Evolutionary conservation across 2,113 vertebrate species (phyloP), one percentile per base, ranked within the genome.

Genomic region (Otis tarda): DNA sequence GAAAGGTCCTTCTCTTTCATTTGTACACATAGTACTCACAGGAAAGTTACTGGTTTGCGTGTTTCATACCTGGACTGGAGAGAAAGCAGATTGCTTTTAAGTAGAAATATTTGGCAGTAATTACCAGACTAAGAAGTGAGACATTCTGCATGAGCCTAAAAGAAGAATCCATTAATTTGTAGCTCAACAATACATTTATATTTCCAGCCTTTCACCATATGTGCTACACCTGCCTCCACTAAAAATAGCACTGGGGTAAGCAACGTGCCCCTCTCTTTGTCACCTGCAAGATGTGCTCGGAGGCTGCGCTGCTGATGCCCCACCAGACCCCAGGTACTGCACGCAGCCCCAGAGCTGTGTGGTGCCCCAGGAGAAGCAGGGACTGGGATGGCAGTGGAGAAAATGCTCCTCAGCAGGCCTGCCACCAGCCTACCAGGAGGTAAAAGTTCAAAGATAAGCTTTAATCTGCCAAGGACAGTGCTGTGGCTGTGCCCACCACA

Each of bases 11-110:
- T 53, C 57, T 75, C 64, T 55, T 89, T 90, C 65, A 39, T 45
- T 81, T 75, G 60, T 64, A 93, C 19, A 71, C 21, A 10, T 43
- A 77, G 59, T 27, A n/a, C 37, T 94, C 76, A 83, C 56, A 85
- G 91, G 71, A 94, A 93, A 95, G 56, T 92, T 78, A 85, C 61
- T 49, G 10, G 73, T 86, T 96, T 97, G 52, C 87, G 86, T 60
- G 27, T 95, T 96, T 96, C 83, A 84, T n/a, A 78, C 3, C 17
- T 52, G 70, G 52, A 94, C n/a, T 24, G 33, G 17, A 86, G 80
- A 90, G 69, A 87, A 68, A 96, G 83, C 43, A 94, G 93, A 82
- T 84, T 77, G 52, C 70, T 97, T 95, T 93, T 87, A 84, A 95
- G 61, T 56, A 83, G 70, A 95, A 93, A 81, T 70, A 89, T 64